Conservation (phyloP, 1,140 invertebrate species). For the Drosophila busckii region DNA sequence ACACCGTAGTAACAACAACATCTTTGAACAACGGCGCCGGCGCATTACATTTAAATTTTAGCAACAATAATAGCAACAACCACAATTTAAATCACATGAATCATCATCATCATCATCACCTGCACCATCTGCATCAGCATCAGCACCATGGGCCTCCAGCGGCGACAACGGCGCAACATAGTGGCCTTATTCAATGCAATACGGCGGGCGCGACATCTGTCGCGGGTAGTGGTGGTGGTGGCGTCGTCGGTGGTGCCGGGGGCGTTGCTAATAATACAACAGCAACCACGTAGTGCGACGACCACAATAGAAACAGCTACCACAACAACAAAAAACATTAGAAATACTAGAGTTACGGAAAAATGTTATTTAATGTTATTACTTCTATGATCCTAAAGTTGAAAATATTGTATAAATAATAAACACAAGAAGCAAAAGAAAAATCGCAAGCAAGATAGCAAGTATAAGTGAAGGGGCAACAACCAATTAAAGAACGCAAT, state of each 20-base stretch:
- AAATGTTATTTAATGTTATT: constrained; percentile 77
- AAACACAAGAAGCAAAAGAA: constrained; percentile 38
- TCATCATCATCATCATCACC: constrained; percentile 56
- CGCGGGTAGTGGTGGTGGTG: background rate
- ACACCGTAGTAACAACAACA: constrained; percentile 10
- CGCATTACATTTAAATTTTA: constrained; percentile 75
- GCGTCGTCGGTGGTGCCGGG: constrained; percentile 26
- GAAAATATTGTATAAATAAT: constrained; percentile 77
- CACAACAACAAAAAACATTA: constrained; percentile 66
- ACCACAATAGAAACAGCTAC: constrained; percentile 24
- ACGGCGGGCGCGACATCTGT: constrained; percentile 38
- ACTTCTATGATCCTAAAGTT: constrained; percentile 77
- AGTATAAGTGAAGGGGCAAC: no score
- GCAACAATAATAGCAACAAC: constrained; percentile 76
- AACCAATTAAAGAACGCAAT: constrained; percentile 16
- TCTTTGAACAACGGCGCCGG: constrained; percentile 55
- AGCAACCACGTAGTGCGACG: constrained; percentile 39
- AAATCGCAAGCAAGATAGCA: no score
- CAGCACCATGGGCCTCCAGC: constrained; percentile 13
- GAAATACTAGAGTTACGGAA: constrained; percentile 75
- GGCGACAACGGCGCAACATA: constrained; percentile 42
- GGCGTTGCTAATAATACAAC: constrained; percentile 11
- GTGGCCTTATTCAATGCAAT: constrained; percentile 74
- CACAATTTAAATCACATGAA: constrained; percentile 64
- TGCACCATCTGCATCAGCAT: constrained; percentile 35